Conservation (phyloP, 1,140 invertebrate species). For the Riptortus pedestris region DNA sequence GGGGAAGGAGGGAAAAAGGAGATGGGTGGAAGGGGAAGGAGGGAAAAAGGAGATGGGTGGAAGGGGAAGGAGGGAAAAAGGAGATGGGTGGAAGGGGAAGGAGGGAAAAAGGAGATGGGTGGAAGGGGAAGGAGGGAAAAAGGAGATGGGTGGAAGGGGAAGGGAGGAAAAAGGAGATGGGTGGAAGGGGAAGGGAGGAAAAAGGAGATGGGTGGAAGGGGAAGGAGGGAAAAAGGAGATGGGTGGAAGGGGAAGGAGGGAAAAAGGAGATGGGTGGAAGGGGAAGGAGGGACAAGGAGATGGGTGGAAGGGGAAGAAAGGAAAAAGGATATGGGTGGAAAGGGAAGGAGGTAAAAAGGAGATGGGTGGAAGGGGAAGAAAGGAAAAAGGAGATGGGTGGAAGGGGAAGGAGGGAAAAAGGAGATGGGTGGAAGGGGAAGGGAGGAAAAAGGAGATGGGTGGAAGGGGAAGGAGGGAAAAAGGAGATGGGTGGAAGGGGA, state of each 20-base stretch:
- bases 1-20: neutral
- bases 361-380: neutral
- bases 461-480: neutral
- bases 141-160: neutral
- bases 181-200: neutral
- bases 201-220: neutral
- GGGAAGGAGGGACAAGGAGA: conserved; percentile 11
- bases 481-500: neutral
- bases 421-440: neutral
- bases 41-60: neutral
- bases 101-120: neutral
- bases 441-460: neutral
- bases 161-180: neutral
- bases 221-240: neutral
- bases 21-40: neutral
- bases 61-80: neutral
- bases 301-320: neutral
- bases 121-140: neutral
- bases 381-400: neutral
- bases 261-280: neutral
- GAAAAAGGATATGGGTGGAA: neutral
- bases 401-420: neutral
- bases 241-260: neutral
- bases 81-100: neutral
- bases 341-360: neutral